Percentiles rank a stretch among this genome's conserved stretches.
phyloP scores from a whole-genome alignment of 2,113 vertebrate species.

The Diglossa brunneiventris region DNA sequence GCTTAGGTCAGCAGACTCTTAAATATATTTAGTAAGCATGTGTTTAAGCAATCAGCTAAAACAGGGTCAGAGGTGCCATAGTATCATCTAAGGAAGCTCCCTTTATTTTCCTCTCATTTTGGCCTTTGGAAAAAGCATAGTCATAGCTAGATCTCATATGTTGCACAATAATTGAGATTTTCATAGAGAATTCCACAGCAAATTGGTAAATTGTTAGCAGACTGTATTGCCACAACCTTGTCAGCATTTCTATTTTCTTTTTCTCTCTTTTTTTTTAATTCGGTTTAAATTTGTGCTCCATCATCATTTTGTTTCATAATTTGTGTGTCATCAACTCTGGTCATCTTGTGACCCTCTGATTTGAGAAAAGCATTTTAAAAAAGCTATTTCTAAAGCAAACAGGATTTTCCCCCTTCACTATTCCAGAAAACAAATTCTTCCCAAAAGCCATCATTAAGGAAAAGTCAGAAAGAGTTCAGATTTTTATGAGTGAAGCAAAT shows the following conservation, averaged over 20 bases:
- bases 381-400: neutral
- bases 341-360: neutral
- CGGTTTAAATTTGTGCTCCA: neutral
- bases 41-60: neutral
- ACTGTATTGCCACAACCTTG: neutral
- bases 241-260: neutral
- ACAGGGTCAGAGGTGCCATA: neutral
- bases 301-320: neutral
- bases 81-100: neutral
- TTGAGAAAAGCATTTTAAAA: neutral
- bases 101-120: neutral
- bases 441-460: slow-evolving; percentile 18
- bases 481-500: slow-evolving; percentile 13
- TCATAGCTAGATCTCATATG: neutral
- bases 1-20: neutral
- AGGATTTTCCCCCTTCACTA: neutral
- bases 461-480: slow-evolving; percentile 39
- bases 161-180: slow-evolving; percentile 36
- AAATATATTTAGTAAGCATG: neutral
- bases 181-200: slow-evolving; percentile 18
- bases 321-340: neutral
- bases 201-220: slow-evolving; percentile 44
- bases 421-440: slow-evolving; percentile 49
- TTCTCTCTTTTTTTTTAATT: neutral
- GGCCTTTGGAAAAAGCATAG: neutral